These are phyloP conservation scores for Phrynosoma platyrhinos DNA, from an alignment of 2,113 vertebrate species.

Conservation along the genomic window DNA sequence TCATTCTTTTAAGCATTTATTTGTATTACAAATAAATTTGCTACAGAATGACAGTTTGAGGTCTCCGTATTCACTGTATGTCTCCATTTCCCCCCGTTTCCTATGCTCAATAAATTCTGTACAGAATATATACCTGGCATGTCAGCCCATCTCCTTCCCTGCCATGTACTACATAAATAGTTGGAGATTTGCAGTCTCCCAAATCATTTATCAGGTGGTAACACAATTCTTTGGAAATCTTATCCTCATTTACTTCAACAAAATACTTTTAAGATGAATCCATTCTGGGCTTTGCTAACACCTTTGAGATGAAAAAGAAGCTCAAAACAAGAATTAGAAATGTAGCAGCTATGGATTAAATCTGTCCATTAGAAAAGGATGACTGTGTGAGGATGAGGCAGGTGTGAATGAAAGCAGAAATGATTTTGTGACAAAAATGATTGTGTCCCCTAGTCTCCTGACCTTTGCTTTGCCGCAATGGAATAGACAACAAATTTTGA, in stretches of 20 bases:
- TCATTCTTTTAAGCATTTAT: background rate
- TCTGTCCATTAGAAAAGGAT: slow-evolving; percentile 25
- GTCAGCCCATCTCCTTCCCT: slow-evolving; percentile 63
- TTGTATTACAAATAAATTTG: background rate
- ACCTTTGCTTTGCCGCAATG: background rate
- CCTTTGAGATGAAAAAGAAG: slow-evolving; percentile 32
- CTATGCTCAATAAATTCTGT: slow-evolving; percentile 66
- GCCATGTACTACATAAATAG: slow-evolving; percentile 67
- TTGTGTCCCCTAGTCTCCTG: background rate
- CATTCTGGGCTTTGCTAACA: slow-evolving; percentile 48
- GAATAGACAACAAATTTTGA: background rate
- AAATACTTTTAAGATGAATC: slow-evolving; percentile 57
- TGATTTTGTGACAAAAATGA: background rate
- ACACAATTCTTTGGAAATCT: slow-evolving; percentile 66
- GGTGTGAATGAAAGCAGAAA: background rate
- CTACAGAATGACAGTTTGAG: slow-evolving; percentile 47
- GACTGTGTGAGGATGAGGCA: slow-evolving; percentile 4
- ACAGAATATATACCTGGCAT: slow-evolving; percentile 13
- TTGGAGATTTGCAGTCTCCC: slow-evolving; percentile 56
- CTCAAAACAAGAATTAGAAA: slow-evolving; percentile 17
- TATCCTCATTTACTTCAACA: slow-evolving; percentile 59
- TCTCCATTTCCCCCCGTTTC: slow-evolving; percentile 51
- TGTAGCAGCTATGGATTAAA: slow-evolving; percentile 14
- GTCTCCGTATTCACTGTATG: slow-evolving; percentile 54
- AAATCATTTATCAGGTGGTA: slow-evolving; percentile 75